Base-by-base conservation (phyloP, 2,113 vertebrate genomes). In the Notothenia rossii region DNA sequence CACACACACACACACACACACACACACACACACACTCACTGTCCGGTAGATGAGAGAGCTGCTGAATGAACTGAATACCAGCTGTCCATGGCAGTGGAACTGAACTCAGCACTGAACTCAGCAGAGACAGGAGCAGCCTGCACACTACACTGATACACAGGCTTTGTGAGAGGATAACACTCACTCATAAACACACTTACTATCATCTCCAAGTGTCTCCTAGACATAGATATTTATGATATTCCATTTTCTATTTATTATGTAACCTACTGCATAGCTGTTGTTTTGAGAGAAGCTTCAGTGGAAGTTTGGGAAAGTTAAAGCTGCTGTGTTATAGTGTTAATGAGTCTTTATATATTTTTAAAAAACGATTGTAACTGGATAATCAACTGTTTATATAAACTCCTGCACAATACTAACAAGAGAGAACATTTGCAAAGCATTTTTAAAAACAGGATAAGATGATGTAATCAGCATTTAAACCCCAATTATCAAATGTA, bases 21-120 rank as follows among this genome's bases (percentile, higher is more conserved):
- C 49, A 68, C 17, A 43, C 43, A 29, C 45, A 48, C 50, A 29
- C 13, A 56, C 40, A 45, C 13, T 46, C 25, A 7, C 17, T 22
- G 22, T 59, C 46, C 59, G 51, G 51, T 55, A 67, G 71, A 75
- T 62, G 71, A 81, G 10, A 17, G 43, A 70, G 29, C 51, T 51
- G 60, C 36, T 61, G 61, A 65, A 53, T n/a, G 11, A 56, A 59
- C 6, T 58, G 11, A 59, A 60, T 65, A 15, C 29, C 63, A 58
- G 58, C 33, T 10, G 20, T 66, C 36, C 53, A 54, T 18, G 22
- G 3, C 46, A 46, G 22, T 36, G 60, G 60, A 75, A 62, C 17
- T 17, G 11, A 43, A 73, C 3, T 7, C 5, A 0, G 2, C 13
- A 54, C n/a, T 45, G 50, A 55, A 29, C 66, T 49, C 22, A 22